Evolutionary conservation across 2,888 invertebrate species (phyloP).

Genomic region (Spialia ferax): DNA sequence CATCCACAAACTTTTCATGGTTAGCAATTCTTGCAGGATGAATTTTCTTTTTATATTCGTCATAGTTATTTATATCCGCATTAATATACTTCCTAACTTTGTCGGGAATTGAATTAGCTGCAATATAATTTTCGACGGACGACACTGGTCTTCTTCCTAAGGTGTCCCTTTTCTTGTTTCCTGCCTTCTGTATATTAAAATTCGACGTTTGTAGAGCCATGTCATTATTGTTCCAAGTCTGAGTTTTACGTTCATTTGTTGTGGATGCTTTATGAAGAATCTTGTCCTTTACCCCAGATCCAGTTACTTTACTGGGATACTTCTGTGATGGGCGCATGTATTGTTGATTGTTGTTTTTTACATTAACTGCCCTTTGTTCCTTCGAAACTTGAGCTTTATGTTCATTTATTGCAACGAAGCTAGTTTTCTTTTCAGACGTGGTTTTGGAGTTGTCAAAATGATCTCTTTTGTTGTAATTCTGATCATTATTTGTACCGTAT

Average conservation of each 20-base stretch:
- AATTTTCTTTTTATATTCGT: conserved; percentile 6
- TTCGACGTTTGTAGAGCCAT: conserved; percentile 48
- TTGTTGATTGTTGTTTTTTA: conserved; percentile 19
- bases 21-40: conserved; percentile 50
- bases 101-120: conserved; percentile 2
- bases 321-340: conserved; percentile 10
- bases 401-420: conserved; percentile 21
- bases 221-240: conserved; percentile 51
- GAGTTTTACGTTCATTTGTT: conserved; percentile 14
- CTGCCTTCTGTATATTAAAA: conserved; percentile 43
- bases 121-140: background rate
- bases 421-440: conserved; percentile 14
- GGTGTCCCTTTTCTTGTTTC: conserved; percentile 43
- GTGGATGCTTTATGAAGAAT: conserved; percentile 37
- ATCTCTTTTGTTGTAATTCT: conserved; percentile 23
- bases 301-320: conserved; percentile 27
- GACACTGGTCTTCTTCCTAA: background rate
- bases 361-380: conserved; percentile 14
- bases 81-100: conserved; percentile 55
- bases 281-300: conserved; percentile 39
- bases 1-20: conserved; percentile 52
- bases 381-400: conserved; percentile 24
- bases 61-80: conserved; percentile 48
- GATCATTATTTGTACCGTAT: background rate
- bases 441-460: background rate